Percentiles rank a stretch among this genome's conserved stretches.
phyloP scores from a whole-genome alignment of 2,888 invertebrate species.

The Andrena flavipes region DNA sequence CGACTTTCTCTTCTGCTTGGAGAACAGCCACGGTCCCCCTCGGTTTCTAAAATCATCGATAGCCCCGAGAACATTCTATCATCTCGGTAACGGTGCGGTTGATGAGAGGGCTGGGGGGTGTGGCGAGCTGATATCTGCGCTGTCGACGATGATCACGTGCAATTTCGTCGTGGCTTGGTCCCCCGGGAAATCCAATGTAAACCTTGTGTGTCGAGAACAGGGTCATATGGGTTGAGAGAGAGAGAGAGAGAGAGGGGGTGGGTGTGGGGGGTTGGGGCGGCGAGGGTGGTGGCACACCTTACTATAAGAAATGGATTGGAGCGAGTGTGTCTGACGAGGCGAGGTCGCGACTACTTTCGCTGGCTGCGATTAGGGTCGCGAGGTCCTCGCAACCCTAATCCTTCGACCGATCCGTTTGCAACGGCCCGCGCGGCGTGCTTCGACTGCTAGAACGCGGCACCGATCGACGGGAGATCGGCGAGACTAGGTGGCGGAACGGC shows the following conservation, averaged over 20 bases:
- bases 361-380: background rate
- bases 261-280: conserved; percentile 3
- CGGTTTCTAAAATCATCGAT: no score
- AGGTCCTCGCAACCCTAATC: background rate
- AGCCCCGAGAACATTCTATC: conserved; percentile 9
- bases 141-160: conserved; percentile 46
- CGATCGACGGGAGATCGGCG: background rate
- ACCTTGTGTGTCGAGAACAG: conserved; percentile 76
- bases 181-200: conserved; percentile 82
- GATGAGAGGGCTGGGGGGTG: conserved; percentile 6
- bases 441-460: background rate
- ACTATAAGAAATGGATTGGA: conserved; percentile 84
- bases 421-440: no score
- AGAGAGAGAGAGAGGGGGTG: conserved; percentile 10
- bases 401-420: no score
- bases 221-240: conserved; percentile 16
- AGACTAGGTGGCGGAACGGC: background rate
- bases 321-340: conserved; percentile 48
- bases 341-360: conserved; percentile 26
- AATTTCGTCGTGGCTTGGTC: conserved; percentile 15
- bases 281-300: conserved; percentile 73
- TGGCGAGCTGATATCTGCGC: conserved; percentile 19
- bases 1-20: no score
- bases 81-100: conserved; percentile 20
- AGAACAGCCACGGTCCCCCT: no score